Percentiles rank a stretch among this genome's conserved stretches.
These are phyloP conservation scores for Zygogramma bicolorata DNA, from an alignment of 2,888 invertebrate genomes.

Conservation along the genomic window DNA sequence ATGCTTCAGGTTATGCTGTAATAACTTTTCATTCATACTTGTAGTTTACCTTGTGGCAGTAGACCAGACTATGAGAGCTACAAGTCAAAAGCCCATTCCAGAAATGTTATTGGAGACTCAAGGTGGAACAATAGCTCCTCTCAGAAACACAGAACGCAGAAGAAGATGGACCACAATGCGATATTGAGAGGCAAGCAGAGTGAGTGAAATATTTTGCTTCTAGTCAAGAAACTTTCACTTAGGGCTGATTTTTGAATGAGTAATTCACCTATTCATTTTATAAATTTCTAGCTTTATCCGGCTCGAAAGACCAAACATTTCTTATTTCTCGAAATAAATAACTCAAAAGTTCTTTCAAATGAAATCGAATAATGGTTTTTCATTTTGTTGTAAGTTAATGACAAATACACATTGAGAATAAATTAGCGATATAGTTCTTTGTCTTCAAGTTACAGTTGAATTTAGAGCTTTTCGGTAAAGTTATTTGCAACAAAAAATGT, in stretches of 20 bases:
- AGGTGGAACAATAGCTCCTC: conserved; percentile 60
- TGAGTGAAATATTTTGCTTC: conserved; percentile 63
- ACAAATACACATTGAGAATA: too few relatives aligned
- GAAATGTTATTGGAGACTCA: conserved; percentile 54
- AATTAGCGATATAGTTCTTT: too few relatives aligned
- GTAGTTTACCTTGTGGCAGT: conserved; percentile 75
- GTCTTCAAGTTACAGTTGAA: too few relatives aligned
- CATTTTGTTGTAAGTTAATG: too few relatives aligned
- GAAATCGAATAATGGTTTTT: too few relatives aligned
- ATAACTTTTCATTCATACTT: conserved; percentile 45
- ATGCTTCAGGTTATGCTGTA: too few relatives aligned
- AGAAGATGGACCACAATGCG: conserved; percentile 70
- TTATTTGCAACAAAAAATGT: too few relatives aligned
- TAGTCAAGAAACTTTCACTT: background rate
- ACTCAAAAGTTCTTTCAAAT: too few relatives aligned
- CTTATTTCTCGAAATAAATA: background rate
- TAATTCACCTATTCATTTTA: too few relatives aligned
- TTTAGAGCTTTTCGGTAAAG: too few relatives aligned
- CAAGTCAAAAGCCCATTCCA: conserved; percentile 62
- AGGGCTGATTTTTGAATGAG: too few relatives aligned
- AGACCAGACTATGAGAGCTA: conserved; percentile 72
- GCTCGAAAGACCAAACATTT: background rate
- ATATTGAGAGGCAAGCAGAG: conserved; percentile 72
- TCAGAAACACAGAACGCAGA: conserved; percentile 69
- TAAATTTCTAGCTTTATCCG: too few relatives aligned